Conservation (phyloP, 2,797 vertebrate genomes). For the Peromyscus attwateri region DNA sequence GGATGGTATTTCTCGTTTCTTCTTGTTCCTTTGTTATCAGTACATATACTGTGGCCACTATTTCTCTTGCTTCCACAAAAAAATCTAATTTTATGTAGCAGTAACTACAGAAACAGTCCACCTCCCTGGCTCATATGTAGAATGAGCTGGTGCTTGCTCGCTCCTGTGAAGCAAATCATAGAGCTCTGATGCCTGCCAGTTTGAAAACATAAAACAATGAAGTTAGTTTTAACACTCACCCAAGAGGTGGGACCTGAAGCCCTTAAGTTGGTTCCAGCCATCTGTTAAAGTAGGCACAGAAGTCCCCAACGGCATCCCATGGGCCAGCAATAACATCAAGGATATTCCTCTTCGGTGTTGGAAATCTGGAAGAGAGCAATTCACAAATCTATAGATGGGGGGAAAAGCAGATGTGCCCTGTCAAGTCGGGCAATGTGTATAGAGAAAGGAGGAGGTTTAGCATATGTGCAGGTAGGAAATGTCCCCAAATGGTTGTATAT, state of each 20-base stretch:
- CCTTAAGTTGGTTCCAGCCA: conserved; percentile 32
- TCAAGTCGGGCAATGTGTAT: neutral
- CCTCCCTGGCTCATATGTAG: neutral
- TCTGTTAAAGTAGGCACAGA: conserved; percentile 32
- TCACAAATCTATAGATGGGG: neutral
- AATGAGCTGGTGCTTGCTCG: neutral
- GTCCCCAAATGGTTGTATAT: neutral
- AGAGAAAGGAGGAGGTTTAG: neutral
- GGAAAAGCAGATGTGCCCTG: neutral
- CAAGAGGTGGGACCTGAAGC: neutral
- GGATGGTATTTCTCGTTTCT: neutral
- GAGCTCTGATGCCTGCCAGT: conserved; percentile 27
- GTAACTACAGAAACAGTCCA: neutral
- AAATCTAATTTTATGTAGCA: neutral
- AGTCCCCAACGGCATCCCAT: neutral
- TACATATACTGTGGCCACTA: neutral
- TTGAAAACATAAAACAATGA: conserved; percentile 50
- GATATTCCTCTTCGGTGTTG: neutral
- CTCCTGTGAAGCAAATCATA: neutral
- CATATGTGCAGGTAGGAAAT: neutral
- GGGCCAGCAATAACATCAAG: neutral
- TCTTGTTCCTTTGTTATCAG: neutral
- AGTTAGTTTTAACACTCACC: conserved; percentile 62
- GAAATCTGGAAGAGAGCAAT: neutral
- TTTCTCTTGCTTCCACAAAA: conserved; percentile 18